Conservation (phyloP, 2,113 vertebrate genomes). For the Ornithorhynchus anatinus region DNA sequence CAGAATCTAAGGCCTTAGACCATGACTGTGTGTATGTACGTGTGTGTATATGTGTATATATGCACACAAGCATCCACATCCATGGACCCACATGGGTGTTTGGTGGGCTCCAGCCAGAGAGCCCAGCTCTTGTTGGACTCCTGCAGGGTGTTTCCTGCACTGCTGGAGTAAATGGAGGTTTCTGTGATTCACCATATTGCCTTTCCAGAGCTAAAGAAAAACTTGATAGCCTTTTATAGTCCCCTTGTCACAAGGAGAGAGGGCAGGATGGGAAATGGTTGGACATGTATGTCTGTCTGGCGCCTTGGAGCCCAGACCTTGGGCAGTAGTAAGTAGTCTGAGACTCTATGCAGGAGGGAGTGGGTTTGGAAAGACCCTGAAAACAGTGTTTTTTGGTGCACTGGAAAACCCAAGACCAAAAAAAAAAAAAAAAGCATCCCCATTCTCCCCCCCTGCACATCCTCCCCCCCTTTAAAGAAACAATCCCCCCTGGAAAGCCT, state of each 20-base stretch:
- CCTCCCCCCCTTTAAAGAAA: not conserved
- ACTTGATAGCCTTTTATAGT: not conserved
- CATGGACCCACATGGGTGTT: conserved; percentile 8
- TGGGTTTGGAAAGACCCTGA: not conserved
- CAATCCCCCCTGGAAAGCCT: not conserved
- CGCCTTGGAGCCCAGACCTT: not conserved
- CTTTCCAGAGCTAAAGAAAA: no score
- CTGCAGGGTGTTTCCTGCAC: not conserved
- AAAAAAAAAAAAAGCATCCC: no score
- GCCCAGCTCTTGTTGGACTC: conserved; percentile 25
- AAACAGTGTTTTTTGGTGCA: not conserved
- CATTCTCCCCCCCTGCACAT: no score
- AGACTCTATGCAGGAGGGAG: not conserved
- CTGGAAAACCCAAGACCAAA: no score
- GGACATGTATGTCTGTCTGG: not conserved
- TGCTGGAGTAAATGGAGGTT: not conserved
- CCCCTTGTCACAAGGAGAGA: not conserved
- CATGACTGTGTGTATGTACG: not conserved
- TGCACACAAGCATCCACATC: not conserved
- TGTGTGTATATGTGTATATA: fast-evolving
- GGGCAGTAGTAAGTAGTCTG: not conserved
- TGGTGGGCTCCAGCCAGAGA: not conserved
- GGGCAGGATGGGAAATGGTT: not conserved
- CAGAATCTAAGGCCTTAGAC: not conserved
- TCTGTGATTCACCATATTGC: not conserved